Evolutionary conservation across 2,113 vertebrate genomes (phyloP).

Genomic region (Paracyprichromis sp.): DNA sequence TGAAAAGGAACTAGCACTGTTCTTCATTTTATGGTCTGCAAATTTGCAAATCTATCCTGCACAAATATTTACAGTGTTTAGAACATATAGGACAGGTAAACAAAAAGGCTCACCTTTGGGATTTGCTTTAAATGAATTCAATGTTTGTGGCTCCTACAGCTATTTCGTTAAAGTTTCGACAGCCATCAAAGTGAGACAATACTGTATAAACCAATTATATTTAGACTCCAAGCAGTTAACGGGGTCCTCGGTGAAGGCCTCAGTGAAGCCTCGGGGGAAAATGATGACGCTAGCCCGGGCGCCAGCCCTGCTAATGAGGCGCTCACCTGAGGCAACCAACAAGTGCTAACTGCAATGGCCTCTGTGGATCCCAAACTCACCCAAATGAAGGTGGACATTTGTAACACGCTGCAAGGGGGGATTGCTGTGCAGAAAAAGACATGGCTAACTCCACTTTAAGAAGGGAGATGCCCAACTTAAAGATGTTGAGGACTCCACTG

Average conservation of each 20-base stretch:
- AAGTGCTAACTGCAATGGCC: neutral
- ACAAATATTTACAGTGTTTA: neutral
- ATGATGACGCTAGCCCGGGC: accelerated
- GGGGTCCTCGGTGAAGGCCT: neutral
- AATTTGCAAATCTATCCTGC: neutral
- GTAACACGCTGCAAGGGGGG: neutral
- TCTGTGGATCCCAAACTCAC: neutral
- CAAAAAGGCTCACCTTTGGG: neutral
- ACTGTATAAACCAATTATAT: neutral
- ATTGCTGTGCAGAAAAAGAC: neutral
- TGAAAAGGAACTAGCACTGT: neutral
- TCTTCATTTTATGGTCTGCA: neutral
- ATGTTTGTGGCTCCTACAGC: neutral
- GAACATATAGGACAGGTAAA: neutral
- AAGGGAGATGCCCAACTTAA: neutral
- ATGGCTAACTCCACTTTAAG: neutral
- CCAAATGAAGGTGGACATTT: neutral
- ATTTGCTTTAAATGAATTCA: neutral
- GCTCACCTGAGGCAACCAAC: neutral
- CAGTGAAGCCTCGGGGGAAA: neutral
- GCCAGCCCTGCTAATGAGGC: neutral
- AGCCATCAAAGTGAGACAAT: neutral
- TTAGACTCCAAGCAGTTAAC: neutral
- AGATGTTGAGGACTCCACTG: neutral
- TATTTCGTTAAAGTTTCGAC: neutral